Base-by-base conservation (phyloP, 2,888 invertebrate species). In the Syritta pipiens region DNA sequence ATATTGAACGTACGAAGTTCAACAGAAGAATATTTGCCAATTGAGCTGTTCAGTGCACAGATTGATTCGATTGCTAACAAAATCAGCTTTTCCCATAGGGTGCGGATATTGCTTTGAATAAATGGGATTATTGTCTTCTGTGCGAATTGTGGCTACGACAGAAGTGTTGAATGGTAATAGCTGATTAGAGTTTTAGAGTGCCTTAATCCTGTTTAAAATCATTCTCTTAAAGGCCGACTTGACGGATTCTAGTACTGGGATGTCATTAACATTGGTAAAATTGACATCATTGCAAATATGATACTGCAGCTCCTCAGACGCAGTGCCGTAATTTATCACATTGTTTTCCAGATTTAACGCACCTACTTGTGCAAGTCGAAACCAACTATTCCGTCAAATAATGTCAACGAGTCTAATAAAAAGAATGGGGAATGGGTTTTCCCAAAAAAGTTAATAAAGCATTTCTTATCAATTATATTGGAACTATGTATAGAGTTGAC, bases 1-100 rank as follows among this genome's bases (percentile, higher is more conserved):
- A n/a, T n/a, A n/a, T n/a, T n/a, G n/a, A n/a, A n/a, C n/a, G n/a
- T n/a, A n/a, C n/a, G n/a, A n/a, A n/a, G n/a, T n/a, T n/a, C n/a
- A n/a, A n/a, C n/a, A n/a, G n/a, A n/a, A n/a, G n/a, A n/a, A n/a
- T n/a, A n/a, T n/a, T n/a, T n/a, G n/a, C n/a, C n/a, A n/a, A n/a
- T n/a, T n/a, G n/a, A n/a, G n/a, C n/a, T n/a, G n/a, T n/a, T n/a
- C n/a, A n/a, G n/a, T n/a, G n/a, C n/a, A n/a, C n/a, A n/a, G n/a
- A n/a, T n/a, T n/a, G n/a, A n/a, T n/a, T n/a, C n/a, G n/a, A 35
- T 53, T 37, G 12, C 24, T 53, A 7, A 53, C 53, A 14, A 53
- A 53, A 9, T 22, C 37, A 12, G 35, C 20, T 2, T 17, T 37
- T 37, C 20, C 10, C n/a, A 37, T 9, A 3, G 53, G 57, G 6